A percentile compares a stretch with the other conserved stretches of the same genome.
phyloP scores from a whole-genome alignment of 2,797 vertebrate species.

The Varecia variegata region DNA sequence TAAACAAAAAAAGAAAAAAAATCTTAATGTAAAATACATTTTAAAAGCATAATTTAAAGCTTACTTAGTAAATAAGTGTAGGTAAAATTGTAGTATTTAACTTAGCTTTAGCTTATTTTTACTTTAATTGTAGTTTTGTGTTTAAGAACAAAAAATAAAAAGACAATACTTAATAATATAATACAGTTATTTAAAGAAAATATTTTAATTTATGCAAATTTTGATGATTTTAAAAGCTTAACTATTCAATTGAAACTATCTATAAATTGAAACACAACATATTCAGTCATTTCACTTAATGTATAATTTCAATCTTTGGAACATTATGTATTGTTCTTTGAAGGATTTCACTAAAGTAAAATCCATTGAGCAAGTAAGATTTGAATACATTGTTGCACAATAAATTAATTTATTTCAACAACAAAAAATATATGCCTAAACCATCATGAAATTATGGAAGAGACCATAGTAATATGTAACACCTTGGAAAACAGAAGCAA shows the following conservation, averaged over 20 bases:
- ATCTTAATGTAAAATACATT: constrained; percentile 57
- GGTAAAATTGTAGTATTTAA: background rate
- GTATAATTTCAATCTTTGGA: constrained; percentile 83
- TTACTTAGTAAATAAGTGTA: background rate
- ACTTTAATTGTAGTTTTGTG: constrained; percentile 72
- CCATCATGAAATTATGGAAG: background rate
- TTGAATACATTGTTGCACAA: constrained; percentile 84
- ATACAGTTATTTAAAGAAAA: constrained; percentile 70
- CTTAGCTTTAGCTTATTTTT: constrained; percentile 73
- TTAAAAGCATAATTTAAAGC: constrained; percentile 58
- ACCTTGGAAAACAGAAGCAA: background rate
- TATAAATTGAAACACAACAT: constrained; percentile 80
- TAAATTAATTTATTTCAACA: constrained; percentile 88
- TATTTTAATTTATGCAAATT: constrained; percentile 81
- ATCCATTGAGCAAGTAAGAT: constrained; percentile 84
- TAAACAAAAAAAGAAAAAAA: constrained; percentile 35
- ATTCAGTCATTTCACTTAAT: constrained; percentile 83
- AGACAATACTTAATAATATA: constrained; percentile 62
- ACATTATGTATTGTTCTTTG: constrained; percentile 82
- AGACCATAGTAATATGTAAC: background rate
- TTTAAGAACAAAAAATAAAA: constrained; percentile 67
- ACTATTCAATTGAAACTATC: constrained; percentile 78
- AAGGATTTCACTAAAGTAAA: constrained; percentile 86
- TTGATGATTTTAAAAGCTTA: constrained; percentile 83
- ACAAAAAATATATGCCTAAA: constrained; percentile 43